Conservation (phyloP, 2,888 invertebrate species). For the Leuctra nigra region DNA sequence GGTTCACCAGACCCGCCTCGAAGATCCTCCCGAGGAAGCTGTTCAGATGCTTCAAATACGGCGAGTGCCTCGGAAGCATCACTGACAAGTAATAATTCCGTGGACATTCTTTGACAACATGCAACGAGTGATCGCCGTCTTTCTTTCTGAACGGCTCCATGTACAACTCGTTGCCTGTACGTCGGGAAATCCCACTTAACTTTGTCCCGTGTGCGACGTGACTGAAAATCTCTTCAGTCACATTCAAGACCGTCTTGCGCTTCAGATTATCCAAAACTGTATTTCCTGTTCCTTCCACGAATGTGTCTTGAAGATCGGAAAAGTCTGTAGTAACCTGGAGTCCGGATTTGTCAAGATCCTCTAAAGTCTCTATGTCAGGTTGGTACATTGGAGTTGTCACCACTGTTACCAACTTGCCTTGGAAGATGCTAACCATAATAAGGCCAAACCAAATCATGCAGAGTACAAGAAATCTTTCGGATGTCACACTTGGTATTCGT, state of each 20-base stretch:
- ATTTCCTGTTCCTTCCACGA: background rate
- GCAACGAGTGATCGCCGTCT: background rate
- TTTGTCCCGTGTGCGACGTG: background rate
- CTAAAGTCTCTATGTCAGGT: constrained; percentile 41
- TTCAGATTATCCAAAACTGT: background rate
- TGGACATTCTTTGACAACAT: constrained; percentile 1
- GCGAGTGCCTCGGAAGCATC: constrained; percentile 8
- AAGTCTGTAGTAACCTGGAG: constrained; percentile 39
- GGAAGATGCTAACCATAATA: constrained; percentile 40
- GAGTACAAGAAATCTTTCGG: constrained; percentile 36
- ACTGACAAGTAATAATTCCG: background rate
- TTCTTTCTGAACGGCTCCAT: background rate
- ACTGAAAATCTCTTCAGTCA: background rate
- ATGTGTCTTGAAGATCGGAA: constrained; percentile 27
- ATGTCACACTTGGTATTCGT: background rate
- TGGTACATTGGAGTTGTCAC: constrained; percentile 41
- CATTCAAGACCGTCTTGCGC: background rate
- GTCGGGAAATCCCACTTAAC: background rate
- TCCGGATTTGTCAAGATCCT: constrained; percentile 40
- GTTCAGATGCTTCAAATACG: background rate
- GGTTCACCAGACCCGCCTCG: background rate
- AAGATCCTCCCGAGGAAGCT: background rate
- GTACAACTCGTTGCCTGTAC: background rate
- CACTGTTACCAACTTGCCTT: constrained; percentile 42
- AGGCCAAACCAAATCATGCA: constrained; percentile 39